Evolutionary conservation across 2,888 invertebrate species (phyloP).

Genomic region (Myopa testacea): DNA sequence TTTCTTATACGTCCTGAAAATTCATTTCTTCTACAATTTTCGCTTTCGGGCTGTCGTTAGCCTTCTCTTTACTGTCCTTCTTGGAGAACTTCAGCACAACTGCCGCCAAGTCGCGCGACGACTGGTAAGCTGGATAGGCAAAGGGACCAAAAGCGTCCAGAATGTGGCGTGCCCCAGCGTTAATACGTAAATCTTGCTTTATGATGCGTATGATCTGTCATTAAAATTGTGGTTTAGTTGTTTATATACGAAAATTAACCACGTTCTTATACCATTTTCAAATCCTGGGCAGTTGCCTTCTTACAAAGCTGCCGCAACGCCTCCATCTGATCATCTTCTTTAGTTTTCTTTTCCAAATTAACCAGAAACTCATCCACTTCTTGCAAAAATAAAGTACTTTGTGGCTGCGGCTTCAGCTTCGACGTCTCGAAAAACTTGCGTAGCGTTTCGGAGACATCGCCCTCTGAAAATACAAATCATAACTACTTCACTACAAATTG

Average conservation of each 20-base stretch:
- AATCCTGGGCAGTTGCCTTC: slow-evolving; percentile 83
- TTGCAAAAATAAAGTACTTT: slow-evolving; percentile 79
- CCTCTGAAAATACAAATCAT: slow-evolving; percentile 50
- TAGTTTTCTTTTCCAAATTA: slow-evolving; percentile 80
- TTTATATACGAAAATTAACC: background rate
- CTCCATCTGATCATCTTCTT: slow-evolving; percentile 87
- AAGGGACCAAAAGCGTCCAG: slow-evolving; percentile 88
- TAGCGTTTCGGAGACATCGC: slow-evolving; percentile 91
- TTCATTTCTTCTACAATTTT: slow-evolving; percentile 37
- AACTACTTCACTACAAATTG: background rate
- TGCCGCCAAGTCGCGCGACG: slow-evolving; percentile 81
- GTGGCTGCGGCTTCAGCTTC: slow-evolving; percentile 72
- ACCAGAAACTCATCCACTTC: slow-evolving; percentile 83
- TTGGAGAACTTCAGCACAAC: slow-evolving; percentile 74
- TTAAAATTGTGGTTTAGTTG: background rate
- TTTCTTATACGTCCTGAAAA: background rate
- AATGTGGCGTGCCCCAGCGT: slow-evolving; percentile 92
- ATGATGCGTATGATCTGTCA: slow-evolving; percentile 80
- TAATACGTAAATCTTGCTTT: slow-evolving; percentile 92
- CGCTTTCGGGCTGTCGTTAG: slow-evolving; percentile 1
- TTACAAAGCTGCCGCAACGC: slow-evolving; percentile 80
- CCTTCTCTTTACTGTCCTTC: slow-evolving; percentile 34
- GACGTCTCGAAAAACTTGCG: slow-evolving; percentile 77
- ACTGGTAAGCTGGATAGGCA: slow-evolving; percentile 90
- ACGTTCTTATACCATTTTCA: slow-evolving; percentile 74